These are phyloP conservation scores for Eremophila alpestris DNA, from an alignment of 2,797 vertebrate species.

Conservation along the genomic window DNA sequence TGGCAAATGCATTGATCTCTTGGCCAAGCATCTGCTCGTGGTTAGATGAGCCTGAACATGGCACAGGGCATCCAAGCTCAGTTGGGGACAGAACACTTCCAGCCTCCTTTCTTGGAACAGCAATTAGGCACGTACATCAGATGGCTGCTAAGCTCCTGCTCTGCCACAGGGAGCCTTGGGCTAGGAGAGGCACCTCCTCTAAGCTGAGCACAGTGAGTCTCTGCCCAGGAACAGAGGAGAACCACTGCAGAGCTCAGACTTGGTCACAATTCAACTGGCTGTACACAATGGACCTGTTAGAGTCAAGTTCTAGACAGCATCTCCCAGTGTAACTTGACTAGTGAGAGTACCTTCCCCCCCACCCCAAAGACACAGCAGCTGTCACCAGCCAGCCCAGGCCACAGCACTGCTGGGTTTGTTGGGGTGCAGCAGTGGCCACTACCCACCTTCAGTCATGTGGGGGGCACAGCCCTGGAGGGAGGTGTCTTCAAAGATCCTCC, in stretches of 20 bases:
- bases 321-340: background rate
- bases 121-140: background rate
- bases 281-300: background rate
- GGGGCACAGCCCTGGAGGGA: background rate
- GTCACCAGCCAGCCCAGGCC: background rate
- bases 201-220: background rate
- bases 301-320: background rate
- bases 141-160: background rate
- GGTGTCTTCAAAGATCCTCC: background rate
- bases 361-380: background rate
- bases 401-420: background rate
- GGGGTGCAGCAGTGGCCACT: no score
- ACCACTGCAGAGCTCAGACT: background rate
- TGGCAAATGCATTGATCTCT: background rate
- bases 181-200: background rate
- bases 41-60: background rate
- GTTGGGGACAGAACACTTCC: background rate
- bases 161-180: background rate
- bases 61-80: background rate
- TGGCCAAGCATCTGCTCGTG: background rate
- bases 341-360: background rate
- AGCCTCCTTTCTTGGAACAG: background rate
- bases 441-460: accelerated
- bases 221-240: background rate
- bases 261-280: background rate